Evolutionary conservation across 1,140 invertebrate species (phyloP), one percentile per base, ranked within the genome.

Genomic region (Drosophila neocordata): DNA sequence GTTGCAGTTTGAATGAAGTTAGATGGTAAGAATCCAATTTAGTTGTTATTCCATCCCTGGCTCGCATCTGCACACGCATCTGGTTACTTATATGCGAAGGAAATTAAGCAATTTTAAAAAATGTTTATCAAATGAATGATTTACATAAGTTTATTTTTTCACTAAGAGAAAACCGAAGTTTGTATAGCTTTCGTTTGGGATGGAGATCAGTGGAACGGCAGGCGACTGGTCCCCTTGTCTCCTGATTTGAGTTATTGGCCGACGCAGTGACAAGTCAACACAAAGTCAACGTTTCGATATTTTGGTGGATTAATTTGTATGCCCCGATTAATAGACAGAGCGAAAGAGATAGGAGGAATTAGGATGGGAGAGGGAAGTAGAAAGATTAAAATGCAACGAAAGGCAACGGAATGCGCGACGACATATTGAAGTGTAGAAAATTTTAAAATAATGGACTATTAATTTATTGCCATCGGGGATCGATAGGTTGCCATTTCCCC

Each of bases 371-470:
- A 48, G 15, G 41, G 34, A 69, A 48, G 58, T n/a, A n/a, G 38
- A 74, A 20, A 44, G 83, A 87, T 87, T 88, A 87, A 87, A 87
- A 87, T 87, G 83, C 83, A 87, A 87, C 75, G 58, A 67, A 68
- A 62, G 65, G 68, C 63, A 53, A 24, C 65, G 65, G 62, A 77
- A 77, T 76, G 51, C 69, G 67, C 83, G 83, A 77, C 83, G 83
- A 88, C 83, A 88, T 79, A 77, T 88, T 88, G 72, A 79, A 87
- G 83, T 83, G 79, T 76, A 88, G 79, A 87, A 87, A 88, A 82
- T 88, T 88, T 82, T 70, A 79, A 87, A 87, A 87, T 87, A 87
- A 87, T 87, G 83, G 83, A 88, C 83, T 87, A 88, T 83, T 87
- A 87, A 87, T 87, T 87, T 87, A 87, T 87, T 66, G 83, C 67